phyloP scores from a whole-genome alignment of 1,140 invertebrate species.

The Brachionus calyciflorus region DNA sequence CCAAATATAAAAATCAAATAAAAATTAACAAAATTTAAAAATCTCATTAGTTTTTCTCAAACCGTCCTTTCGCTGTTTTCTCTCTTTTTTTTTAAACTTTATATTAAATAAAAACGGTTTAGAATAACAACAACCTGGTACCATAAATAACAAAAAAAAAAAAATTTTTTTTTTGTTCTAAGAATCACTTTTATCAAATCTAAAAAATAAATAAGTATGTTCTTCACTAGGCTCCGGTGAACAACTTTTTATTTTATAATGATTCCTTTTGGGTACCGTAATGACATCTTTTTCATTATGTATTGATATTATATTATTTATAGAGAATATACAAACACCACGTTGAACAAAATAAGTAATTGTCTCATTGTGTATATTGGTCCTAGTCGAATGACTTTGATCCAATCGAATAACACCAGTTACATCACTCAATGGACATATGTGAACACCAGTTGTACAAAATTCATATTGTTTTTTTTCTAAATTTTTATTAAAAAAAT shows the following conservation, averaged over 20 bases:
- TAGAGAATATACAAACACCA: background rate
- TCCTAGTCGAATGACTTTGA: background rate
- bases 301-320: background rate
- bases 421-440: background rate
- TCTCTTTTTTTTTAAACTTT: too few species aligned
- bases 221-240: background rate
- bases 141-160: too few species aligned
- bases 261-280: background rate
- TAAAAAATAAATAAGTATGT: background rate
- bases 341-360: conserved; percentile 4
- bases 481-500: conserved; percentile 11
- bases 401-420: background rate
- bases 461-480: background rate
- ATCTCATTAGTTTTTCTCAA: too few species aligned
- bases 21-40: too few species aligned
- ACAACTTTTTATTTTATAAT: background rate
- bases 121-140: too few species aligned
- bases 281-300: conserved; percentile 29
- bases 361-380: background rate
- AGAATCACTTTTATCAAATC: background rate
- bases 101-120: too few species aligned
- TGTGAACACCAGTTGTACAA: conserved; percentile 4
- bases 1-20: too few species aligned
- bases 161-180: too few species aligned
- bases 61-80: too few species aligned